Evolutionary conservation across 2,797 vertebrate species (phyloP).

Genomic region (Triplophysa yarkandensis): DNA sequence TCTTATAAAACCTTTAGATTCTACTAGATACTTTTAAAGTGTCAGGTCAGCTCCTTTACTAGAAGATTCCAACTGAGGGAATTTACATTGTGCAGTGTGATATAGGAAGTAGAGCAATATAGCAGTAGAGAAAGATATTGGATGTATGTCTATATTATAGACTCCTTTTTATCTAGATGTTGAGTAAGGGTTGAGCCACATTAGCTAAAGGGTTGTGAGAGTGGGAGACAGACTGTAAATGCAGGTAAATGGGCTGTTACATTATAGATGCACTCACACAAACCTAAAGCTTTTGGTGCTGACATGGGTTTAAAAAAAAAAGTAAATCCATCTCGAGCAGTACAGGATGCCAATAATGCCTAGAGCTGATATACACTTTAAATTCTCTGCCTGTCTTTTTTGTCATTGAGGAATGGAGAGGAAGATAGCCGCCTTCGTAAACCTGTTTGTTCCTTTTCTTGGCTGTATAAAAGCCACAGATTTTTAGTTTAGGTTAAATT

Average conservation of each 20-base stretch:
- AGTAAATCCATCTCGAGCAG: not conserved
- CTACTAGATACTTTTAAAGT: not conserved
- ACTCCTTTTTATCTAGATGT: not conserved
- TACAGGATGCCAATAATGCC: conserved; percentile 10
- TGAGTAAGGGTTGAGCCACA: not conserved
- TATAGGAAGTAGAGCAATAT: not conserved
- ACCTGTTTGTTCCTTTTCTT: conserved; percentile 8
- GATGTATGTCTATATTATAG: not conserved
- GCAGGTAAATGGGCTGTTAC: not conserved
- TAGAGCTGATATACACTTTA: not conserved
- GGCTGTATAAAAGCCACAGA: conserved; percentile 12
- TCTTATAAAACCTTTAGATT: no score
- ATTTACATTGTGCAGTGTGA: not conserved
- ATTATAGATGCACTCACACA: not conserved
- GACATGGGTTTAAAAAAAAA: no score
- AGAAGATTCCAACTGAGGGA: not conserved
- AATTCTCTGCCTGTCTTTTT: no score
- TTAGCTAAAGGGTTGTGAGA: not conserved
- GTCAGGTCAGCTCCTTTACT: not conserved
- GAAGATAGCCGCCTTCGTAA: no score
- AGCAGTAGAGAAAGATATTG: not conserved
- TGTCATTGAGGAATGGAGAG: no score
- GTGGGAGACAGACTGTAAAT: not conserved
- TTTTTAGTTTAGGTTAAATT: conserved; percentile 13
- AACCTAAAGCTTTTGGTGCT: no score